Conservation (phyloP, 2,797 vertebrate species). For the Heteromormyrus szaboi region DNA sequence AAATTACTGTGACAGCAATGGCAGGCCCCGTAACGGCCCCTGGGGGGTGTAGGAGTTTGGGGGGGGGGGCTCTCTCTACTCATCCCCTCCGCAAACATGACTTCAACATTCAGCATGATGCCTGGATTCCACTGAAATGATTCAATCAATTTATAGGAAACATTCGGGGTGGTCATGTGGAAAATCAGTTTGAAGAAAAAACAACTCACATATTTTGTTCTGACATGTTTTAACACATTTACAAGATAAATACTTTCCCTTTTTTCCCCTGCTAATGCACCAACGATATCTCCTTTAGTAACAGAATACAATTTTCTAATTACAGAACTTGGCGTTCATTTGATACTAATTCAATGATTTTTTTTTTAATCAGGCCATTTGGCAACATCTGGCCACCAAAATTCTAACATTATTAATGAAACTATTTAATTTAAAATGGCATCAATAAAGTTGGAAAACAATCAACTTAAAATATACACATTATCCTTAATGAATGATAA, state of each 20-base stretch:
- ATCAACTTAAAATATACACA: constrained; percentile 37
- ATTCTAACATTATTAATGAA: constrained; percentile 51
- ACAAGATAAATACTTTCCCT: constrained; percentile 22
- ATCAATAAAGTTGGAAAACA: constrained; percentile 26
- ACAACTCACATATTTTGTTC: constrained; percentile 15
- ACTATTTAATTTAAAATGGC: constrained; percentile 10
- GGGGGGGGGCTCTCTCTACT: neutral
- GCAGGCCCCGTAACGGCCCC: neutral
- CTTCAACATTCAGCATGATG: neutral
- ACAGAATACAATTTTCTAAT: constrained; percentile 12
- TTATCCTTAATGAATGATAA: constrained; percentile 22
- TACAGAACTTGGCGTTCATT: constrained; percentile 54
- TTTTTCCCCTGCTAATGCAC: constrained; percentile 8
- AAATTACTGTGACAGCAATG: neutral
- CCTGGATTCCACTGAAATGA: constrained; percentile 20
- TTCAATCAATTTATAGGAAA: constrained; percentile 25
- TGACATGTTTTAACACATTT: constrained; percentile 26
- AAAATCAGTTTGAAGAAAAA: constrained; percentile 24
- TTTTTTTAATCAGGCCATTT: constrained; percentile 54
- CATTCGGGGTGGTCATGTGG: constrained; percentile 34
- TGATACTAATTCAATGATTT: constrained; percentile 60
- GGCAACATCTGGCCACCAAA: constrained; percentile 44
- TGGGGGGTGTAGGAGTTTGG: neutral
- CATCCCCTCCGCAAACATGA: neutral
- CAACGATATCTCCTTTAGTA: constrained; percentile 13